phyloP scores from a whole-genome alignment of 1,140 invertebrate species.

The Zaprionus capensis region DNA sequence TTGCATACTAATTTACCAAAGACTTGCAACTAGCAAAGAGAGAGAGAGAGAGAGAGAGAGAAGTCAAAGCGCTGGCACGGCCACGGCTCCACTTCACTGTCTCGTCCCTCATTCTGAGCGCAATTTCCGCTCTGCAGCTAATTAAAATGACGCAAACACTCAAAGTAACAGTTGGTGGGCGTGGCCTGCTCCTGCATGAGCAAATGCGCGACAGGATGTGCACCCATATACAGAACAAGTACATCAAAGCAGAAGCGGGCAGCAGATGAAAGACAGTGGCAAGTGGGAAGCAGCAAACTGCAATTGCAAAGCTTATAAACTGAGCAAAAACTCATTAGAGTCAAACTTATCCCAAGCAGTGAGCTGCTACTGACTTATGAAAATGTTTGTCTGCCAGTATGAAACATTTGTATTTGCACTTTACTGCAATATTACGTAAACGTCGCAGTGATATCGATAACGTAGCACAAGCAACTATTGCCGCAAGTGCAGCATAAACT shows the following conservation, averaged over 20 bases:
- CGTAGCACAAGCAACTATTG: constrained; percentile 15
- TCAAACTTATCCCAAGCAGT: constrained; percentile 10
- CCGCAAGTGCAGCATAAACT: not conserved
- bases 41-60: not conserved
- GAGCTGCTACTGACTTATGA: not conserved
- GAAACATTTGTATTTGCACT: constrained; percentile 16
- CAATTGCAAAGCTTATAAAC: constrained; percentile 1
- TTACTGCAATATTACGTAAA: not conserved
- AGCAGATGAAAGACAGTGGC: not conserved
- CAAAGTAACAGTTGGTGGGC: constrained; percentile 35
- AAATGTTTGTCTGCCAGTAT: constrained; percentile 10
- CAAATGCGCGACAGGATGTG: constrained; percentile 61
- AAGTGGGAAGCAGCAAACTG: not conserved
- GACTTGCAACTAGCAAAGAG: constrained; percentile 6
- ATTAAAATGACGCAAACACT: constrained; percentile 75
- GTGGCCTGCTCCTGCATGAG: constrained; percentile 2
- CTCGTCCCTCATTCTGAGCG: constrained; percentile 39
- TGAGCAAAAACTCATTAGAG: constrained; percentile 30
- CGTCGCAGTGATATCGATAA: constrained; percentile 19
- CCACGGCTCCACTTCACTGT: constrained; percentile 1
- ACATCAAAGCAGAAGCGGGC: constrained; percentile 5
- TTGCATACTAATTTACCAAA: constrained; percentile 69
- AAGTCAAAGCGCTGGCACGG: constrained; percentile 15
- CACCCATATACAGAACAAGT: constrained; percentile 47
- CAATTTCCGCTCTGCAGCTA: constrained; percentile 68